Conservation (phyloP, 1,140 invertebrate species). For the Diorhabda sublineata region DNA sequence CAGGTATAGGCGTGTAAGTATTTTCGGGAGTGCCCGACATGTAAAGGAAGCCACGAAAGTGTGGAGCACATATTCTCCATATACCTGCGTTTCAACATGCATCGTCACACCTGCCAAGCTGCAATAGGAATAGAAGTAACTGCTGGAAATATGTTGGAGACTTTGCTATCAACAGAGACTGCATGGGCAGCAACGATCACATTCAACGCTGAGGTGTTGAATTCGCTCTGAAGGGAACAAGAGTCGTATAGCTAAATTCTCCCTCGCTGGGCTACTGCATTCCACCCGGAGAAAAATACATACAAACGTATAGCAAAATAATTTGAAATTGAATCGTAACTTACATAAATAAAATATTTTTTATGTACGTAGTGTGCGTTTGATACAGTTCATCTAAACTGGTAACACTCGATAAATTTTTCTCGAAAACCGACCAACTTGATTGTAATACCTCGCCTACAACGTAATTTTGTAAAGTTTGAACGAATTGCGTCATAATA, state of each 20-base stretch:
- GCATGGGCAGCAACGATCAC: background rate
- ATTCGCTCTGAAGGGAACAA: background rate
- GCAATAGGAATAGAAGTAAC: too few relatives aligned
- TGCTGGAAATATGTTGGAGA: too few relatives aligned
- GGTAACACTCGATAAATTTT: slow-evolving; percentile 56
- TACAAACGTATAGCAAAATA: background rate
- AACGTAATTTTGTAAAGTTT: slow-evolving; percentile 67
- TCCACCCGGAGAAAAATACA: background rate
- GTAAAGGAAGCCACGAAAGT: too few relatives aligned
- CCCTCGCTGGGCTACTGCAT: background rate
- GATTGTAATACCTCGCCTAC: slow-evolving; percentile 64
- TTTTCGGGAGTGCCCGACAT: too few relatives aligned
- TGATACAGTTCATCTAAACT: slow-evolving; percentile 66
- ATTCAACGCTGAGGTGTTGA: background rate
- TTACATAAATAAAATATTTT: slow-evolving; percentile 61
- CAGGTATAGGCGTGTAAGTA: too few relatives aligned
- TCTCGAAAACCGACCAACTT: slow-evolving; percentile 67
- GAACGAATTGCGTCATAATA: slow-evolving; percentile 68
- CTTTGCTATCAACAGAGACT: background rate
- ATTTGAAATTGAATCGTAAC: slow-evolving; percentile 14
- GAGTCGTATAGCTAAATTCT: background rate
- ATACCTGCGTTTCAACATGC: too few relatives aligned
- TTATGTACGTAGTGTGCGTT: slow-evolving; percentile 66
- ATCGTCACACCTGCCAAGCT: too few relatives aligned
- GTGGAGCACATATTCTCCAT: too few relatives aligned